These are phyloP conservation scores for Ladona fulva DNA, from an alignment of 1,140 invertebrate genomes.

Conservation along the genomic window DNA sequence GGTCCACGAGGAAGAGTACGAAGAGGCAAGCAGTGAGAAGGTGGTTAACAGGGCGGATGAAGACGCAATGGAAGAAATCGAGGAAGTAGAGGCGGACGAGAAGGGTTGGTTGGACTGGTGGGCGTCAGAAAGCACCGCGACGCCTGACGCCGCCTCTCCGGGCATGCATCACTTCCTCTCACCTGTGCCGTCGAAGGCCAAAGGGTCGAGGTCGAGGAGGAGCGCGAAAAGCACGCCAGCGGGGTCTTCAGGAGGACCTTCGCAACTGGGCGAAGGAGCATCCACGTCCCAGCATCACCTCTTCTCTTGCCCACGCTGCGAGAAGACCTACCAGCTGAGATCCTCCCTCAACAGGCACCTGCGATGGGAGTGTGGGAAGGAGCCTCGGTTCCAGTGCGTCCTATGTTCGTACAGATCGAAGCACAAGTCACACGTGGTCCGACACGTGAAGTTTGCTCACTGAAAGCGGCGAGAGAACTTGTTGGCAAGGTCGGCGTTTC, in stretches of 20 bases:
- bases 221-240: background rate
- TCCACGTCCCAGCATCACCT: background rate
- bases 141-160: background rate
- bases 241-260: background rate
- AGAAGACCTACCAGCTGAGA: constrained; percentile 53
- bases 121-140: background rate
- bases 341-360: constrained; percentile 51
- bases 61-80: background rate
- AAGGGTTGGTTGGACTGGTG: background rate
- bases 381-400: constrained; percentile 56
- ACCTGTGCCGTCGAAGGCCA: background rate
- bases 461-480: background rate
- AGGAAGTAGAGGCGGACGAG: background rate
- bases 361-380: constrained; percentile 56
- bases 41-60: background rate
- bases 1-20: background rate
- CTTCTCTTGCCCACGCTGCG: constrained; percentile 45
- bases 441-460: constrained; percentile 38
- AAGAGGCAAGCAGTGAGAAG: background rate
- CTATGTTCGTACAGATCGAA: constrained; percentile 52
- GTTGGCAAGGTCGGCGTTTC: too few relatives aligned
- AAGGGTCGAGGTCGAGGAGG: background rate
- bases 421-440: constrained; percentile 47
- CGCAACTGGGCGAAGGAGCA: background rate
- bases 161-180: background rate